Conservation (phyloP, 2,113 vertebrate species). For the Tetrao urogallus region DNA sequence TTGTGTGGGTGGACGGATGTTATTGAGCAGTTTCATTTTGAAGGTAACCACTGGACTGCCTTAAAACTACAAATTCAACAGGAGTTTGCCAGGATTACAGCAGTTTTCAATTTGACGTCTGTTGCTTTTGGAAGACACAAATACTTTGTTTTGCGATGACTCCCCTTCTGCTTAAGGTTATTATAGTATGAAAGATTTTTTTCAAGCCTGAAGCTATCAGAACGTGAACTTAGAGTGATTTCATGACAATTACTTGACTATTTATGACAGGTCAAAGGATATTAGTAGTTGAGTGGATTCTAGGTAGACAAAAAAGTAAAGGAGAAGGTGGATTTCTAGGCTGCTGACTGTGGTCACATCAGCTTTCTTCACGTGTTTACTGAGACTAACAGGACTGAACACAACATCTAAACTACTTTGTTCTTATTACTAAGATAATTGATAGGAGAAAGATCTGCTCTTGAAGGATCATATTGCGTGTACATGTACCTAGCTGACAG, state of each 20-base stretch:
- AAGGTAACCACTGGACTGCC: not conserved
- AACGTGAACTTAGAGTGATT: not conserved
- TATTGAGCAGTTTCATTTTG: not conserved
- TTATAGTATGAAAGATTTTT: not conserved
- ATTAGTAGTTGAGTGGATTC: not conserved
- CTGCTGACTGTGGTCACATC: not conserved
- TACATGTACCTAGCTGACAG: not conserved
- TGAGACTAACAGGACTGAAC: not conserved
- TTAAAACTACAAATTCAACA: not conserved
- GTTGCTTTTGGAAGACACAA: not conserved
- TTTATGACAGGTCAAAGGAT: not conserved
- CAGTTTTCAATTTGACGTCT: not conserved
- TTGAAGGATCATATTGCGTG: not conserved
- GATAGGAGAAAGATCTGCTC: slow-evolving; percentile 13
- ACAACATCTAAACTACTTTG: not conserved
- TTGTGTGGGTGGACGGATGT: not conserved
- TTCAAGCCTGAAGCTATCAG: too few species aligned
- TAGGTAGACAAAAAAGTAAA: not conserved
- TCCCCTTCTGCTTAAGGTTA: not conserved
- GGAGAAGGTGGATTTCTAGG: not conserved
- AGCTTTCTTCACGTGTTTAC: not conserved
- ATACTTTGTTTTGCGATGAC: not conserved
- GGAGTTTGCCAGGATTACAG: not conserved
- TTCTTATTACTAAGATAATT: not conserved
- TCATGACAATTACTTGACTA: not conserved